phyloP scores from a whole-genome alignment of 1,140 invertebrate species.

The Drosophila mojavensis region DNA sequence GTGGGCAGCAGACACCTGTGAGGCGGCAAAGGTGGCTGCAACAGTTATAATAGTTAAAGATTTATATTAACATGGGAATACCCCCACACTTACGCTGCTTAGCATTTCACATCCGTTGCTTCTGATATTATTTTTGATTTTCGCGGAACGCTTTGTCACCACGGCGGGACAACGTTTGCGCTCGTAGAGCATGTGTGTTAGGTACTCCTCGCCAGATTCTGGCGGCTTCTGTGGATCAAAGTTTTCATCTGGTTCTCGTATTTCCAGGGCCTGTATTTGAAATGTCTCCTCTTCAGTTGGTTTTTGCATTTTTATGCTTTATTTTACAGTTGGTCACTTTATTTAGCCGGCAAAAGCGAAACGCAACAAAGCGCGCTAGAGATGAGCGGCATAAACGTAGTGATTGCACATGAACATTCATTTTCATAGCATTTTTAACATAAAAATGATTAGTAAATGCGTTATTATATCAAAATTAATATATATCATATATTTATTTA shows the following conservation, averaged over 20 bases:
- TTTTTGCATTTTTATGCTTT: constrained; percentile 39
- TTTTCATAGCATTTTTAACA: too few relatives aligned
- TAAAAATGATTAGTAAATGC: too few relatives aligned
- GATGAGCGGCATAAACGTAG: background rate
- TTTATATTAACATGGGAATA: background rate
- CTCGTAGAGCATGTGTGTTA: constrained; percentile 79
- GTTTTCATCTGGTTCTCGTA: constrained; percentile 59
- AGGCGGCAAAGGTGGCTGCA: constrained; percentile 49
- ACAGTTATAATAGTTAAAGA: background rate
- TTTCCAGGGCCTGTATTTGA: constrained; percentile 74
- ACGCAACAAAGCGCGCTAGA: background rate
- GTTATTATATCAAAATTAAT: background rate
- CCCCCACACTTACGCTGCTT: constrained; percentile 30
- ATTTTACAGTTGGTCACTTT: background rate
- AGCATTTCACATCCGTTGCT: constrained; percentile 25
- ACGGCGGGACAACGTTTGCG: constrained; percentile 74
- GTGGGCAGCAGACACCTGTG: constrained; percentile 62
- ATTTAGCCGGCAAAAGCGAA: constrained; percentile 25
- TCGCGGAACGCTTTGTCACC: constrained; percentile 61
- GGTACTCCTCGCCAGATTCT: constrained; percentile 71
- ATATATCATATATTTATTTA: background rate
- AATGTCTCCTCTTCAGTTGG: constrained; percentile 61
- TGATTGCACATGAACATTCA: background rate
- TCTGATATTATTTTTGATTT: constrained; percentile 32
- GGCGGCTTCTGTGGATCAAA: constrained; percentile 74